Evolutionary conservation across 1,140 invertebrate species (phyloP), one percentile per base, ranked within the genome.

Genomic region (Atta cephalotes): DNA sequence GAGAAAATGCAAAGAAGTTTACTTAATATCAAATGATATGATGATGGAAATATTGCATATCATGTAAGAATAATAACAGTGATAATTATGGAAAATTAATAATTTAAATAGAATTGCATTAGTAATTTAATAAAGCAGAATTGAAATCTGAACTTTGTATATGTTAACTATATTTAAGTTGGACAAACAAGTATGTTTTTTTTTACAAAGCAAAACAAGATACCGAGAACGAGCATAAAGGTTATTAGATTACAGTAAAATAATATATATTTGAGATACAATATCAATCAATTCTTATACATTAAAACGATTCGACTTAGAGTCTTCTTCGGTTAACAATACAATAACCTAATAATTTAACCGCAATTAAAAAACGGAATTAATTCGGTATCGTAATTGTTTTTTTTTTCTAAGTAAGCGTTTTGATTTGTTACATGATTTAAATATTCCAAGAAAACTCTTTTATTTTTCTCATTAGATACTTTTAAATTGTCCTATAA

Each of bases 1-100:
- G 56, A 80, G 28, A 62, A 82, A 74, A 74, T 82, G 78, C 51
- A 25, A 82, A 81, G 65, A 58, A n/a, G 25, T 18, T n/a, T 25
- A n/a, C 35, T 82, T 31, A 31, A 51, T 18, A 45, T 3, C 18
- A 16, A 35, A 74, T 62, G 18, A 82, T 51, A 74, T 62, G n/a
- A n/a, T n/a, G n/a, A n/a, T n/a, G 14, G 39, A 82, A 74, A 82
- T 31, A 3, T 2, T 14, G 14, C 9, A 35, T 35, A 82, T 45
- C n/a, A 18, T 31, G n/a, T 28, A 49, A 60, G 3, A 81, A 31
- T 18, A 10, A 60, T 49, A 51, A 63, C 9, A 80, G n/a, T 21
- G 9, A 28, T 16, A n/a, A 77, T 60, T 77, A 18, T 1, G 3
- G 7, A 66, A 51, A 14, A 39, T 0, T 45, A 1, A 2, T 66